phyloP scores from a whole-genome alignment of 2,888 invertebrate genomes.

The Cephus sareptanus region DNA sequence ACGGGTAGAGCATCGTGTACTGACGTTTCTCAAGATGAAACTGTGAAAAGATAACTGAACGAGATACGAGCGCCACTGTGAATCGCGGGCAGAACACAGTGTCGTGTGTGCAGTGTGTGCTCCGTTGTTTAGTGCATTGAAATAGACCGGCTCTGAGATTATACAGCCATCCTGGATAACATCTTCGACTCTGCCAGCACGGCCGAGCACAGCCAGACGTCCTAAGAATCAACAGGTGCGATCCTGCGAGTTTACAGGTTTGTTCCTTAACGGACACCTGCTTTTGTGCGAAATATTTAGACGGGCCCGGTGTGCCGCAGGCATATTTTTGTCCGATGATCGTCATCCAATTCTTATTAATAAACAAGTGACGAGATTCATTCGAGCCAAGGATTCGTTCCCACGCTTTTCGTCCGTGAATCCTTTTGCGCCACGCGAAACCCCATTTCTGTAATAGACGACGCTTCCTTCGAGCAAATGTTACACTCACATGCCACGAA shows the following conservation, averaged over 20 bases:
- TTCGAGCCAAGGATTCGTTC: neutral
- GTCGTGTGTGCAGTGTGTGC: slow-evolving; percentile 13
- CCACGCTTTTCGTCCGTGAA: neutral
- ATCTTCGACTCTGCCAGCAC: slow-evolving; percentile 20
- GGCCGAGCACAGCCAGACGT: slow-evolving; percentile 11
- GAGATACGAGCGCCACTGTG: neutral
- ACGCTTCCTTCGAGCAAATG: neutral
- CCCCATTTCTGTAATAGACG: neutral
- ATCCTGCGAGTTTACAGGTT: slow-evolving; percentile 52
- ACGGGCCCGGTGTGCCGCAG: neutral
- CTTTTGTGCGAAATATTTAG: neutral
- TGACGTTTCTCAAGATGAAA: slow-evolving; percentile 6
- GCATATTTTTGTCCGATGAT: neutral
- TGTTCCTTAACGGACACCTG: slow-evolving; percentile 10
- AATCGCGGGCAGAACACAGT: neutral
- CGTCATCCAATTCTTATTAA: neutral
- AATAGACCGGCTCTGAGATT: neutral
- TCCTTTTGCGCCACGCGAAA: neutral
- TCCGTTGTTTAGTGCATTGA: neutral
- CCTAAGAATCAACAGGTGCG: slow-evolving; percentile 59
- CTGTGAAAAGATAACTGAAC: slow-evolving; percentile 1
- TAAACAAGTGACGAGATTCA: neutral
- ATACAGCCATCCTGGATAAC: neutral
- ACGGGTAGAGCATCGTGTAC: neutral
- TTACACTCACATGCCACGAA: neutral